Base-by-base conservation (phyloP, 2,113 vertebrate species). In the Stigmatopora argus region DNA sequence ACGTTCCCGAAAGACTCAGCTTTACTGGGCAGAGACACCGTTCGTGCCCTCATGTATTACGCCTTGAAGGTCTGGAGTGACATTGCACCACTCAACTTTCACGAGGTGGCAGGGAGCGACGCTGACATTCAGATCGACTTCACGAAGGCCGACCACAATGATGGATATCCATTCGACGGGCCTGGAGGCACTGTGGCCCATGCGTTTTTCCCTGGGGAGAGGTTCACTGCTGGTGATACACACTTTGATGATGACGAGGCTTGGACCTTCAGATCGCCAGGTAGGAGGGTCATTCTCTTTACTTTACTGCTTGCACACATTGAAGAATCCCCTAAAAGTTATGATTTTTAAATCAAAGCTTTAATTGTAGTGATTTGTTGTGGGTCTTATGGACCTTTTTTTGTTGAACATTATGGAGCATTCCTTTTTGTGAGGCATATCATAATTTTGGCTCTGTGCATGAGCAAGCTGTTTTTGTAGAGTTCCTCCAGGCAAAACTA, bases 111-210 rank as follows among this genome's bases (percentile, higher is more conserved):
- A 0, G 94, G 96, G 61, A 95, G 87, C 8, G 76, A 92, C 0
- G 96, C 96, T 0, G 97, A 99, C 82, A 98, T 99, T 87, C 95
- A 97, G 81, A 95, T 98, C 11, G 96, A 97, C 88, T 99, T 99
- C 89, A 94, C 95, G 67, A 94, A 90, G 73, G 93, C 94, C 0
- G 93, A 98, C 60, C 97, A 99, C 85, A 82, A 94, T 0, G 97
- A 99, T 0, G 90, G 91, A 13, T 99, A 96, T 76, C 97, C 97
- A 31, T 99, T 99, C 0, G 97, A 98, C 0, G 96, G 97, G 5
- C 97, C 96, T 0, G 97, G 97, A 0, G 97, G 97, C 14, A 93
- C 95, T 0, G 94, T 98, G 78, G 97, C 97, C 0, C 97, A 99
- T 0, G 97, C 97, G 2, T 96, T 96, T 86, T 91, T 94, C 66